Evolutionary conservation across 1,140 invertebrate species (phyloP).

Genomic region (Microplitis mediator): DNA sequence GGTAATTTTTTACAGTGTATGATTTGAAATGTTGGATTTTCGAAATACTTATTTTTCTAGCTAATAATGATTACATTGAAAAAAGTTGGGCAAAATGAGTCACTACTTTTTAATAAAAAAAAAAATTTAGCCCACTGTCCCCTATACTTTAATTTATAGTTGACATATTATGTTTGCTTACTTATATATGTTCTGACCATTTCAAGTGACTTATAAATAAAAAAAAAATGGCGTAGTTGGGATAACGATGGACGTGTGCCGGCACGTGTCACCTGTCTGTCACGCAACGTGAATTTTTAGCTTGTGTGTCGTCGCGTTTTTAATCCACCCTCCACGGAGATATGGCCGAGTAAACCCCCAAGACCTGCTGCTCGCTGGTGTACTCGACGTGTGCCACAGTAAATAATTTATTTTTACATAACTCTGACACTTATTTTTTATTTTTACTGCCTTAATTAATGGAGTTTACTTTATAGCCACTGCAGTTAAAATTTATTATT

Average conservation of each 20-base stretch:
- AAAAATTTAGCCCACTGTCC: too few species aligned
- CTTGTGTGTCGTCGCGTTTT: conserved; percentile 21
- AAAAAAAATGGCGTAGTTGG: too few species aligned
- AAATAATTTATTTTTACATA: not conserved
- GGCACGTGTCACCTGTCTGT: conserved; percentile 32
- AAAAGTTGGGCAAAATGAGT: too few species aligned
- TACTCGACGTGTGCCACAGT: not conserved
- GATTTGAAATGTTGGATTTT: too few species aligned
- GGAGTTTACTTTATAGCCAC: not conserved
- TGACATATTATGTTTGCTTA: too few species aligned
- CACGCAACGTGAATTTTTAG: not conserved
- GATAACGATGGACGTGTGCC: not conserved
- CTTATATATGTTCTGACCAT: too few species aligned
- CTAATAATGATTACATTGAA: too few species aligned
- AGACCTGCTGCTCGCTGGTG: conserved; percentile 45
- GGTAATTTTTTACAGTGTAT: too few species aligned
- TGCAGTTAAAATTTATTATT: not conserved
- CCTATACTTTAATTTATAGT: too few species aligned
- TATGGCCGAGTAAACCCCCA: conserved; percentile 52
- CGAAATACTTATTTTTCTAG: too few species aligned
- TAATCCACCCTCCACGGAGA: conserved; percentile 50
- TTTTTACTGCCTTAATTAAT: conserved; percentile 3
- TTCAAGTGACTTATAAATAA: too few species aligned
- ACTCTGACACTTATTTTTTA: not conserved
- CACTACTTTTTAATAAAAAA: too few species aligned